A percentile compares a stretch with the other conserved stretches of the same genome.
These are phyloP conservation scores for Augochlora pura DNA, from an alignment of 1,140 invertebrate genomes.

Conservation along the genomic window DNA sequence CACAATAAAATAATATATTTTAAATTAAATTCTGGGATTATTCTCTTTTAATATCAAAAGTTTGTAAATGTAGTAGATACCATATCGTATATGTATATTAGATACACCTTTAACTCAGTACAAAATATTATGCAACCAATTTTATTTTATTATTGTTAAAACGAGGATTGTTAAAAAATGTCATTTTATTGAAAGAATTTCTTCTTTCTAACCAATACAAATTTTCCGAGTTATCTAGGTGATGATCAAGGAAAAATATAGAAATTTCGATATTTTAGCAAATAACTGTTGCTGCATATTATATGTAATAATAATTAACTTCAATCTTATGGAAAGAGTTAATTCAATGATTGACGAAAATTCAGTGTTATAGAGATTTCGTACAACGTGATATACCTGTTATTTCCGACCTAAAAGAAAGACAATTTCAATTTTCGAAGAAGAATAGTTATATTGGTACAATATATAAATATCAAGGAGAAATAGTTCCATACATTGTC, in stretches of 20 bases:
- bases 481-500: too few species aligned
- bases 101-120: not conserved
- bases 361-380: too few species aligned
- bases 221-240: not conserved
- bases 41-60: not conserved
- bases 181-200: not conserved
- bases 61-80: not conserved
- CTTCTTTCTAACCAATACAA: not conserved
- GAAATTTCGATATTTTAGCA: not conserved
- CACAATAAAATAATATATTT: not conserved
- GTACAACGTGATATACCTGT: too few species aligned
- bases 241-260: not conserved
- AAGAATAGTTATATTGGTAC: too few species aligned
- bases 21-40: not conserved
- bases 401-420: too few species aligned
- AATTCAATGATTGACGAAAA: too few species aligned
- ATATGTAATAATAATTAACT: too few species aligned
- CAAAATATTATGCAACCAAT: constrained; percentile 1
- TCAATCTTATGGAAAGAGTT: too few species aligned
- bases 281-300: too few species aligned
- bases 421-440: too few species aligned
- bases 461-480: too few species aligned
- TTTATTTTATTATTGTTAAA: not conserved
- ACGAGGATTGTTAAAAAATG: not conserved
- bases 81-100: not conserved